Conservation (phyloP, 2,113 vertebrate species). For the Morone chrysops region DNA sequence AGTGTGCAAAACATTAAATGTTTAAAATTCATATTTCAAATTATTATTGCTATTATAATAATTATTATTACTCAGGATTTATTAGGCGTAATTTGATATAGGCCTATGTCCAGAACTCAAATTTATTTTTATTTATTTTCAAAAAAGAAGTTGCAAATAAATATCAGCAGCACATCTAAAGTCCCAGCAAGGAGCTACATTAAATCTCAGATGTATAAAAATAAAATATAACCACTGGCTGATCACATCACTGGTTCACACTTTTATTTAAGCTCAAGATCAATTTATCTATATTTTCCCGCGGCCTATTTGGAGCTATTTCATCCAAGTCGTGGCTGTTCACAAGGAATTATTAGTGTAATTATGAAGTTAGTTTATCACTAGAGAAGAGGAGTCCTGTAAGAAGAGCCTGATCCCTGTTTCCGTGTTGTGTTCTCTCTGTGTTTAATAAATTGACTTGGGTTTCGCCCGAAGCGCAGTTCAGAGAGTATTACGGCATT, state of each 20-base stretch:
- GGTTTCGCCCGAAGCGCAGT: conserved; percentile 71
- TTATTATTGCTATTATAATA: background rate
- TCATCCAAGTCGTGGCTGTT: conserved; percentile 4
- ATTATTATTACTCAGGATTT: background rate
- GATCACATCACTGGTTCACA: background rate
- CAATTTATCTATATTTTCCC: background rate
- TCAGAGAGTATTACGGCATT: conserved; percentile 68
- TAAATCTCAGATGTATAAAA: background rate
- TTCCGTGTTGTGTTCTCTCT: conserved; percentile 71
- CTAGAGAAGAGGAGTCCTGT: conserved; percentile 50
- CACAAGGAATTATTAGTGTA: conserved; percentile 28
- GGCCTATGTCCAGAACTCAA: background rate
- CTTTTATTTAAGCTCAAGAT: background rate
- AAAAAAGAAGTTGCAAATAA: background rate
- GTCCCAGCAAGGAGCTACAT: background rate
- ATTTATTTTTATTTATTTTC: background rate
- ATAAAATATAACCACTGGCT: background rate
- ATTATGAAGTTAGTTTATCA: conserved; percentile 60
- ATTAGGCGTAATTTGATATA: background rate
- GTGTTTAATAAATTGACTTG: conserved; percentile 77
- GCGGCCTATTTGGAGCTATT: background rate
- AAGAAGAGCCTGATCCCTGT: conserved; percentile 68
- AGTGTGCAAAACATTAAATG: background rate
- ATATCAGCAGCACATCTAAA: background rate
- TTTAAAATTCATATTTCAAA: background rate